A percentile compares a stretch with the other conserved stretches of the same genome.
These are phyloP conservation scores for Dunckerocampus dactyliophorus DNA, from an alignment of 2,113 vertebrate genomes.

Conservation along the genomic window DNA sequence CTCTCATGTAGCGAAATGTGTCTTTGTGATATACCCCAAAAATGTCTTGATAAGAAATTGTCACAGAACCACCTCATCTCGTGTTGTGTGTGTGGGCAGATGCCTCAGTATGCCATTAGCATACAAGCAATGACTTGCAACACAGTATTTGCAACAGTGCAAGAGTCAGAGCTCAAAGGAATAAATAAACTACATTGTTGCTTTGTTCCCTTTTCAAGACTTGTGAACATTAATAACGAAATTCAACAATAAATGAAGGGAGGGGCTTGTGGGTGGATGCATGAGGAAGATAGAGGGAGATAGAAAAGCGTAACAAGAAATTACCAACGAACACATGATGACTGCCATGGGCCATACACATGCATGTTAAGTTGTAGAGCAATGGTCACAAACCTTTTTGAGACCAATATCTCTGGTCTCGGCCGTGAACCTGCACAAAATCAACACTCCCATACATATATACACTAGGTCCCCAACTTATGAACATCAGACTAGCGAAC, in stretches of 20 bases:
- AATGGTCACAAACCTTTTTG: too few species aligned
- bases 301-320: constrained; percentile 22
- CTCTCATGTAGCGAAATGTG: too few species aligned
- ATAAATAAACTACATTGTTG: constrained; percentile 37
- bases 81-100: constrained; percentile 49
- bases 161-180: constrained; percentile 36
- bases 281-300: neutral
- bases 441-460: too few species aligned
- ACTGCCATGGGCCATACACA: too few species aligned
- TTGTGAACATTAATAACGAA: constrained; percentile 61
- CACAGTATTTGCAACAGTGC: constrained; percentile 14
- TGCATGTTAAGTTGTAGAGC: too few species aligned
- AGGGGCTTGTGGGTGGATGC: constrained; percentile 3
- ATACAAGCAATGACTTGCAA: constrained; percentile 49
- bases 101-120: constrained; percentile 45
- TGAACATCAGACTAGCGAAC: too few species aligned
- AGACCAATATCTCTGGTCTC: too few species aligned
- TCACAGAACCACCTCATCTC: constrained; percentile 22
- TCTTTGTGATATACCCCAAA: too few species aligned
- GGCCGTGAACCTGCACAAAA: too few species aligned
- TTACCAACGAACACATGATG: neutral
- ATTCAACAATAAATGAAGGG: constrained; percentile 47
- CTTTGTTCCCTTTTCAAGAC: constrained; percentile 49
- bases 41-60: constrained; percentile 15
- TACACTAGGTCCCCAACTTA: too few species aligned